Conservation (phyloP, 1,140 invertebrate genomes). For the Wasmannia auropunctata region DNA sequence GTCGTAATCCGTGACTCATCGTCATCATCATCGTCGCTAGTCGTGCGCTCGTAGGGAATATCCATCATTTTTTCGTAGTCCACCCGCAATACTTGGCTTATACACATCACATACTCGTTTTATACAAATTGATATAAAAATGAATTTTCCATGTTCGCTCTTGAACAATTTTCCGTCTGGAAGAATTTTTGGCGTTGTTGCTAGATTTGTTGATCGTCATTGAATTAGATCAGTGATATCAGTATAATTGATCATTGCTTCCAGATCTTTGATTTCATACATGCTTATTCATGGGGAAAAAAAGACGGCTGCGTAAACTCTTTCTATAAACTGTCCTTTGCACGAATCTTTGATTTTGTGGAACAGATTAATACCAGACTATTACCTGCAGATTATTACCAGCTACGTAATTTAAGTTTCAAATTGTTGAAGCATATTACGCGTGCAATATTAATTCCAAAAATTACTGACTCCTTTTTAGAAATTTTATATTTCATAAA, state of each 20-base stretch:
- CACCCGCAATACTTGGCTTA: background rate
- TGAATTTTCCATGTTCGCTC: background rate
- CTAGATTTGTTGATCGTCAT: background rate
- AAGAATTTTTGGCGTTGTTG: background rate
- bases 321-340: background rate
- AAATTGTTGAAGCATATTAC: background rate
- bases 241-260: background rate
- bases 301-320: background rate
- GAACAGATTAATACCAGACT: slow-evolving; percentile 2
- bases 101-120: background rate
- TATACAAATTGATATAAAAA: background rate
- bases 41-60: background rate
- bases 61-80: background rate
- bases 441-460: background rate
- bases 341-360: slow-evolving; percentile 17
- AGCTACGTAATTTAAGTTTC: background rate
- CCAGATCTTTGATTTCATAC: slow-evolving; percentile 19
- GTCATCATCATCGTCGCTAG: background rate
- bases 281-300: background rate
- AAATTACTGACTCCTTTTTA: background rate
- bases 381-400: slow-evolving; percentile 36
- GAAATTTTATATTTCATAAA: slow-evolving; percentile 6
- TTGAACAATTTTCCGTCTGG: background rate
- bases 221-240: background rate
- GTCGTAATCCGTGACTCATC: slow-evolving; percentile 60